phyloP scores from a whole-genome alignment of 2,113 vertebrate genomes.

The Chionodraco myersi region DNA sequence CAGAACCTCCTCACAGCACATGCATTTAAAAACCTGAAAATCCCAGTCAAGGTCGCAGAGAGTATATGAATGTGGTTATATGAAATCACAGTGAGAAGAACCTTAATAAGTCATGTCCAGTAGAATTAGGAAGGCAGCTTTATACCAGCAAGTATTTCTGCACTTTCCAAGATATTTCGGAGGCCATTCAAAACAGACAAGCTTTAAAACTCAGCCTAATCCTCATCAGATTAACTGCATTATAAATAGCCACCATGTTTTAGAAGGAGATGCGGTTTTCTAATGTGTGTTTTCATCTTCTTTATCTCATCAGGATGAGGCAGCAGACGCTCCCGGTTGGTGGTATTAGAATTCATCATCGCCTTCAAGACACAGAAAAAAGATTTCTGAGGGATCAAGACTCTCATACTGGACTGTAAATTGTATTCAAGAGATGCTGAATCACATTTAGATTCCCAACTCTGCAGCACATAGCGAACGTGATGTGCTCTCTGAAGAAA shows the following conservation, averaged over 20 bases:
- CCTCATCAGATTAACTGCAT: constrained; percentile 63
- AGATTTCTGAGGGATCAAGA: constrained; percentile 47
- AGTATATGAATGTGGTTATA: constrained; percentile 48
- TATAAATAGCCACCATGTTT: constrained; percentile 43
- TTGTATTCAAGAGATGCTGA: constrained; percentile 58
- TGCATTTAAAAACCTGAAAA: constrained; percentile 55
- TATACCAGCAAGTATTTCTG: constrained; percentile 41
- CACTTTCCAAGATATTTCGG: constrained; percentile 56
- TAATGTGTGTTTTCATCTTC: constrained; percentile 52
- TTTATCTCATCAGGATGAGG: constrained; percentile 55
- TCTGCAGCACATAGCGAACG: constrained; percentile 47
- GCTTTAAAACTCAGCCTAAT: constrained; percentile 63
- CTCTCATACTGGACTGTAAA: constrained; percentile 63
- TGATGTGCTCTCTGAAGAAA: constrained; percentile 53
- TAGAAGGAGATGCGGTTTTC: constrained; percentile 20
- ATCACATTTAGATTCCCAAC: constrained; percentile 57
- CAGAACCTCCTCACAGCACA: constrained; percentile 29
- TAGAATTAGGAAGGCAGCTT: constrained; percentile 61
- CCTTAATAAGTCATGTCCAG: constrained; percentile 57
- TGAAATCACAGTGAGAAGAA: constrained; percentile 41
- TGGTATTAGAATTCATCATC: constrained; percentile 68
- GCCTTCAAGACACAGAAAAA: constrained; percentile 61
- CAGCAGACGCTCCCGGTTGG: constrained; percentile 23
- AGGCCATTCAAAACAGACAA: constrained; percentile 56
- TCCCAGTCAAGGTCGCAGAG: constrained; percentile 22